These are phyloP conservation scores for Silurus meridionalis DNA, from an alignment of 2,113 vertebrate species.

Conservation along the genomic window DNA sequence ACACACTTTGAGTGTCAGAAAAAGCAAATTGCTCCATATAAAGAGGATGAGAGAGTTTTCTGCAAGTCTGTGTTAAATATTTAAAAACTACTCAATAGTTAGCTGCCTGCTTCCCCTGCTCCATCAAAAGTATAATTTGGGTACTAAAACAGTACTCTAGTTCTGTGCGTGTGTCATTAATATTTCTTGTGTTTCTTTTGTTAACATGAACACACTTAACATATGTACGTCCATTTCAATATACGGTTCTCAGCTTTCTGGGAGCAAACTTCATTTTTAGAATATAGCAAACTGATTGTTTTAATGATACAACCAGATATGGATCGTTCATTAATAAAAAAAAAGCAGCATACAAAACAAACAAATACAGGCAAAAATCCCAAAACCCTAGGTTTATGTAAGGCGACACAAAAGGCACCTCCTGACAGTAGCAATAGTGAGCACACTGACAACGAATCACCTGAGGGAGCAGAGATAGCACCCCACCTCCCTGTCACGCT, in stretches of 20 bases:
- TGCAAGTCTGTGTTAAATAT: conserved; percentile 46
- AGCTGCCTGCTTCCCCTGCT: conserved; percentile 18
- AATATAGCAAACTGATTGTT: neutral
- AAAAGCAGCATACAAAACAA: neutral
- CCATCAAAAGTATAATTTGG: conserved; percentile 13
- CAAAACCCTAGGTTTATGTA: conserved; percentile 10
- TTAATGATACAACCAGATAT: conserved; percentile 3
- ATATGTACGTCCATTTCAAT: neutral
- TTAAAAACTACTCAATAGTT: conserved; percentile 42
- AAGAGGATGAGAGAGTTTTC: neutral
- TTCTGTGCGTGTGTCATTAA: conserved; percentile 1
- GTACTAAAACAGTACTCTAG: neutral
- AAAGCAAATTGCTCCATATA: conserved; percentile 20
- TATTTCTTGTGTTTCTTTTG: neutral
- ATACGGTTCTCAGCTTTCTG: neutral
- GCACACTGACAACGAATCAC: conserved; percentile 51
- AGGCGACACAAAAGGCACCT: neutral
- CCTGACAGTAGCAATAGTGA: conserved; percentile 43
- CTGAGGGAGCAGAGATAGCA: conserved; percentile 44
- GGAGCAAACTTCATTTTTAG: neutral
- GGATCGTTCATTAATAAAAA: neutral
- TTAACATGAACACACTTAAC: neutral
- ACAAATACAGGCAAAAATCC: neutral
- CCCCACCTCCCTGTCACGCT: conserved; percentile 8
- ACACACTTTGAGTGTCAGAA: conserved; percentile 7